phyloP scores from a whole-genome alignment of 2,888 invertebrate species.

The Amaurobius ferox region DNA sequence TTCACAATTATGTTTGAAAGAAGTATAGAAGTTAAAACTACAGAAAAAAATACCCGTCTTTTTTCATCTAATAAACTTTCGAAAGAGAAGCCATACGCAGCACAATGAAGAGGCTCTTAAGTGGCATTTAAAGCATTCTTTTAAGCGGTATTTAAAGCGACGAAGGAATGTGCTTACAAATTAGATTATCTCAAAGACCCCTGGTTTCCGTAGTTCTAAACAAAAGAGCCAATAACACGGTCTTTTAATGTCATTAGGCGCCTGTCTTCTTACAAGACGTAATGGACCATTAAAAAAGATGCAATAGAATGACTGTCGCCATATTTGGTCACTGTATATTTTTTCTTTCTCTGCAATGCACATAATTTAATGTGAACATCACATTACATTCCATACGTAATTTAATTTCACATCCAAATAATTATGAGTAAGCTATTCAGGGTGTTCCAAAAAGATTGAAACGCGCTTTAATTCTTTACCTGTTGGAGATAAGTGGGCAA shows the following conservation, averaged over 20 bases:
- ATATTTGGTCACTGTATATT: background rate
- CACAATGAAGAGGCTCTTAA: background rate
- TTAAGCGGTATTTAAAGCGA: background rate
- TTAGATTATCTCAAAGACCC: background rate
- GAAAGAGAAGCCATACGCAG: background rate
- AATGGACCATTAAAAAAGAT: background rate
- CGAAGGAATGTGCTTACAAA: slow-evolving; percentile 1
- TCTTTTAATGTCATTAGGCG: slow-evolving; percentile 5
- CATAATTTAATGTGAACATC: no score
- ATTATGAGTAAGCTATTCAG: no score
- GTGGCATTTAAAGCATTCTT: slow-evolving; percentile 7
- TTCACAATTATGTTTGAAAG: background rate
- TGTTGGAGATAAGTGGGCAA: no score
- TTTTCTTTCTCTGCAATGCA: no score
- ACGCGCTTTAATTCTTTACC: no score
- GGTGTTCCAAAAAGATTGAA: no score
- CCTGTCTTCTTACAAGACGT: background rate
- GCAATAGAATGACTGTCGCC: background rate
- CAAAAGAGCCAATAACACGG: slow-evolving; percentile 6
- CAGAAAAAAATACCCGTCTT: background rate
- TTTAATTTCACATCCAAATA: no score
- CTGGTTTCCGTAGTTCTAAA: background rate
- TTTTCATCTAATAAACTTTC: background rate
- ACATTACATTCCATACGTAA: no score
- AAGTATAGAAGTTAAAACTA: background rate